phyloP scores from a whole-genome alignment of 2,797 vertebrate species.

The Loriculus beryllinus region DNA sequence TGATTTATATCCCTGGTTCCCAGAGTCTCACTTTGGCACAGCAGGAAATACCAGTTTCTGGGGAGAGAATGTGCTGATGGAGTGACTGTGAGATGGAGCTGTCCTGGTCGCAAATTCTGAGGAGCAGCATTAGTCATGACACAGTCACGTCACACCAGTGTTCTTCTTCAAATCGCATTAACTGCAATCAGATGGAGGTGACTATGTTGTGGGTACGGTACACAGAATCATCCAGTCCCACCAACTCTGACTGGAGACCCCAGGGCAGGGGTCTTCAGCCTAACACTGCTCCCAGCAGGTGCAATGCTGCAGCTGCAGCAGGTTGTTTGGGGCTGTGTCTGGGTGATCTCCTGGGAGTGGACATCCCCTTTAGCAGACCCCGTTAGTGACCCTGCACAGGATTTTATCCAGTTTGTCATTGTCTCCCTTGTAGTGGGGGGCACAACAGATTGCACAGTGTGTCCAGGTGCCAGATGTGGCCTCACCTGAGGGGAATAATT shows the following conservation, averaged over 20 bases:
- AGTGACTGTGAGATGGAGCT: not conserved
- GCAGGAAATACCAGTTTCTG: not conserved
- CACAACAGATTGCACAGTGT: not conserved
- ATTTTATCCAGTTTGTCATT: not conserved
- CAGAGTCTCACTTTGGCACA: not conserved
- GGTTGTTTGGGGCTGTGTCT: fast-evolving
- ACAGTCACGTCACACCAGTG: not conserved
- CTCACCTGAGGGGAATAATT: not conserved
- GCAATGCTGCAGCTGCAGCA: not conserved
- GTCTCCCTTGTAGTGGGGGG: not conserved
- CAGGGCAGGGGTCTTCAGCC: not conserved
- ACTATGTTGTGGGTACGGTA: not conserved
- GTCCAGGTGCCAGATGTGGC: not conserved
- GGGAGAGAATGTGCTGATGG: not conserved
- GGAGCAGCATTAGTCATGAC: not conserved
- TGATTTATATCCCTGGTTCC: not conserved
- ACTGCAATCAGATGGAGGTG: not conserved
- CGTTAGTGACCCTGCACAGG: not conserved
- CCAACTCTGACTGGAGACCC: not conserved
- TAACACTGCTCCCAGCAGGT: not conserved
- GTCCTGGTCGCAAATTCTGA: not conserved
- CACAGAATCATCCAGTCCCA: fast-evolving
- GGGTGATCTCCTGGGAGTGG: not conserved
- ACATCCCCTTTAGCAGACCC: not conserved
- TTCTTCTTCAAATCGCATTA: not conserved